phyloP scores from a whole-genome alignment of 2,113 vertebrate species.

The Terrapene triunguis region DNA sequence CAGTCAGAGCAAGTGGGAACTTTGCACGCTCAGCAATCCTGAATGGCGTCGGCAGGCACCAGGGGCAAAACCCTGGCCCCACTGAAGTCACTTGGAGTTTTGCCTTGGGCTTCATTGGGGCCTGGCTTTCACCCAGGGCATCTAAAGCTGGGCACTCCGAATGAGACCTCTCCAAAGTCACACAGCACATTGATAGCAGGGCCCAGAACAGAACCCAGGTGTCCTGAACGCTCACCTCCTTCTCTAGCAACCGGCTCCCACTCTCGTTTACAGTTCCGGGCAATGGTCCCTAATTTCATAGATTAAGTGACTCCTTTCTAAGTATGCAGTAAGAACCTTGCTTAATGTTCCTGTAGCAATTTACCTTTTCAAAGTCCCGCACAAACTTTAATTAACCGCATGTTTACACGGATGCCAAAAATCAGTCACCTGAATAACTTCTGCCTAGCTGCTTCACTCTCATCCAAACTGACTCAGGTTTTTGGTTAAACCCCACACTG shows the following conservation, averaged over 20 bases:
- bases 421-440: slow-evolving; percentile 42
- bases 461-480: not conserved
- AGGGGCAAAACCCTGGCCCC: not conserved
- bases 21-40: not conserved
- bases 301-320: slow-evolving; percentile 49
- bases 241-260: not conserved
- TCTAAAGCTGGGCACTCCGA: not conserved
- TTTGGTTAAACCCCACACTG: slow-evolving; percentile 10
- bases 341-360: slow-evolving; percentile 44
- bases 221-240: not conserved
- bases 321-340: slow-evolving; percentile 47
- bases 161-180: not conserved
- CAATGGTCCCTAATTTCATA: slow-evolving; percentile 15
- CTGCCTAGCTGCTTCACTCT: slow-evolving; percentile 19
- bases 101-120: not conserved
- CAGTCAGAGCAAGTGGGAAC: not conserved
- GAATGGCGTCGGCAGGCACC: not conserved
- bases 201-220: not conserved
- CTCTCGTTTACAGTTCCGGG: slow-evolving; percentile 13
- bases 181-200: not conserved
- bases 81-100: not conserved
- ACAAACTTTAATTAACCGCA: slow-evolving; percentile 64
- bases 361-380: slow-evolving; percentile 44
- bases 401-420: not conserved
- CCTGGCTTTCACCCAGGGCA: accelerated